Evolutionary conservation across 64 coral and sea anemone species (phyloP), one percentile per base, ranked within the genome.

Genomic region (Cladopsammia gracilis): DNA sequence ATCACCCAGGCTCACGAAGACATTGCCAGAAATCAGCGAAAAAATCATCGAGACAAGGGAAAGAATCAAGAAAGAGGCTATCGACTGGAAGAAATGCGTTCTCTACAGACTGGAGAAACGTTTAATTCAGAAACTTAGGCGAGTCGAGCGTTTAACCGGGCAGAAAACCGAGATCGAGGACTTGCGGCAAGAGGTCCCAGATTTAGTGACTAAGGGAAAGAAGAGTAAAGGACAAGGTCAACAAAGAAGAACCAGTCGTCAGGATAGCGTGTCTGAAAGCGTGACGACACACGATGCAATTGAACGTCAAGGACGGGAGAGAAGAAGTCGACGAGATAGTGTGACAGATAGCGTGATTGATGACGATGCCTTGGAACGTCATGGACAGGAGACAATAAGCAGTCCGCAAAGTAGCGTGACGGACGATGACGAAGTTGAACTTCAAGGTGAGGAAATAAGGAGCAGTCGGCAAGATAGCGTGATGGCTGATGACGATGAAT

Each of bases 1-100:
- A 58, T 48, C 66, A n/a, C 47, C 52, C 16, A 57, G 9, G 25
- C 62, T 90, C 14, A 46, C 64, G 0, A 79, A 25, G 25, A 81
- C 48, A 20, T n/a, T 80, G 23, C 71, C 18, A 20, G 80, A 91
- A 70, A 75, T 58, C 78, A 83, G 69, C 7, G 64, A 47, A 61
- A 83, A 91, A 53, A 64, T 91, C 46, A 16, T 83, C 2, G 78
- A 91, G 56, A 91, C 89, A 24, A 83, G 89, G 62, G 77, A 91
- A 4, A 79, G 89, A 62, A 83, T 91, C 4, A 72, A 61, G n/a
- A 73, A 74, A 4, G 89, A 91, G 49, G 58, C 78, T 1, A 91
- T 91, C 9, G 78, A 91, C 9, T 91, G 89, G 89, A 91, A 91
- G 57, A 83, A 91, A 64, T 59, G 42, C 34, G 4, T 91, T 24